phyloP scores from a whole-genome alignment of 2,888 invertebrate genomes.

The Omphaloscelis lunosa region DNA sequence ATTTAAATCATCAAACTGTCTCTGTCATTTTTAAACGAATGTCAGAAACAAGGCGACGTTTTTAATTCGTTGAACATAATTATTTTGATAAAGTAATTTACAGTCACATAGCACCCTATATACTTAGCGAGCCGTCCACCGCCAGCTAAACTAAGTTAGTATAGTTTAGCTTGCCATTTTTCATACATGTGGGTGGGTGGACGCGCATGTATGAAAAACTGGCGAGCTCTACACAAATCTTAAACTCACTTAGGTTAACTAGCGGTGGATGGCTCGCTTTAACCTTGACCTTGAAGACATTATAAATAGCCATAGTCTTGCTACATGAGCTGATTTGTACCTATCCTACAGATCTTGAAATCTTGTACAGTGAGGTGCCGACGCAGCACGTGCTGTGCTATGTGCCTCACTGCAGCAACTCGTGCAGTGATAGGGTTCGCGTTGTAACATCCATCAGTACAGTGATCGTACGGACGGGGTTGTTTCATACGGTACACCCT shows the following conservation, averaged over 20 bases:
- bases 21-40: neutral
- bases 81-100: neutral
- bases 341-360: neutral
- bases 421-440: neutral
- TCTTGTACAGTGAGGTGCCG: neutral
- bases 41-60: too few species aligned
- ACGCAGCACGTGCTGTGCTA: too few species aligned
- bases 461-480: neutral
- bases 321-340: neutral
- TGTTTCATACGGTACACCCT: neutral
- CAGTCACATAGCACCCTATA: neutral
- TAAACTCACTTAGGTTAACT: too few species aligned
- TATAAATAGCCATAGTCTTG: neutral
- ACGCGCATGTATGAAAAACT: too few species aligned
- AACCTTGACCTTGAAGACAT: neutral
- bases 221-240: too few species aligned
- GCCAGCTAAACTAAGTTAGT: too few species aligned
- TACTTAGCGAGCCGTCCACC: neutral
- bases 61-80: too few species aligned
- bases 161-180: too few species aligned
- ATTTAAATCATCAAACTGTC: neutral
- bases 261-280: too few species aligned
- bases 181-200: too few species aligned
- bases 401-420: too few species aligned
- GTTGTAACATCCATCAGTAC: neutral